Evolutionary conservation across 37 sponge, comb jelly and placozoan genomes (phyloP).

Genomic region (Halisarca cf. caerulea): DNA sequence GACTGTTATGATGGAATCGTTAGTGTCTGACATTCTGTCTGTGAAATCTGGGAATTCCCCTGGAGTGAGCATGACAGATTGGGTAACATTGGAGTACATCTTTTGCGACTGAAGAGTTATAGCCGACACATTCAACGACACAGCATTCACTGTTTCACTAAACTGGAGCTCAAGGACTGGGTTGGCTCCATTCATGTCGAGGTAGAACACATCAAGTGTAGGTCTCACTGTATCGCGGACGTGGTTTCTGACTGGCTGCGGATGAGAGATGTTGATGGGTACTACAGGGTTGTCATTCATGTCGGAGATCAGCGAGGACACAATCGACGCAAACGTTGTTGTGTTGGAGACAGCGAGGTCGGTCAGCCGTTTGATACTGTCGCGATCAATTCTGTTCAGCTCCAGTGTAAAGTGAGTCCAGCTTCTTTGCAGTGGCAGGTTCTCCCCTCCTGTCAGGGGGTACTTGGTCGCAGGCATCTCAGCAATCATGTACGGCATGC

Average conservation of each 20-base stretch:
- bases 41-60: slow-evolving; percentile 47
- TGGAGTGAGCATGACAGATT: slow-evolving; percentile 52
- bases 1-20: slow-evolving; percentile 52
- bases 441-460: slow-evolving; percentile 78
- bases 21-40: slow-evolving; percentile 29
- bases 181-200: slow-evolving; percentile 51
- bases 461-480: slow-evolving; percentile 33
- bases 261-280: slow-evolving; percentile 31
- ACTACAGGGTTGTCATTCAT: slow-evolving; percentile 72
- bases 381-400: slow-evolving; percentile 72
- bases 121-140: slow-evolving; percentile 62
- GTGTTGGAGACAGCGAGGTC: slow-evolving; percentile 60
- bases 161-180: slow-evolving; percentile 62
- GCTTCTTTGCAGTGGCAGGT: slow-evolving; percentile 40
- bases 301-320: slow-evolving; percentile 52
- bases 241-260: slow-evolving; percentile 53
- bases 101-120: slow-evolving; percentile 63
- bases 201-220: slow-evolving; percentile 46
- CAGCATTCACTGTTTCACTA: slow-evolving; percentile 79
- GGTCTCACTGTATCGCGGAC: slow-evolving; percentile 57
- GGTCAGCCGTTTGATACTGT: slow-evolving; percentile 70
- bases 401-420: slow-evolving; percentile 50
- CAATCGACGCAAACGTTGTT: slow-evolving; percentile 62
- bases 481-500: neutral
- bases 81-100: slow-evolving; percentile 13